Evolutionary conservation across 2,888 invertebrate species (phyloP).

Genomic region (Rotaria sp.): DNA sequence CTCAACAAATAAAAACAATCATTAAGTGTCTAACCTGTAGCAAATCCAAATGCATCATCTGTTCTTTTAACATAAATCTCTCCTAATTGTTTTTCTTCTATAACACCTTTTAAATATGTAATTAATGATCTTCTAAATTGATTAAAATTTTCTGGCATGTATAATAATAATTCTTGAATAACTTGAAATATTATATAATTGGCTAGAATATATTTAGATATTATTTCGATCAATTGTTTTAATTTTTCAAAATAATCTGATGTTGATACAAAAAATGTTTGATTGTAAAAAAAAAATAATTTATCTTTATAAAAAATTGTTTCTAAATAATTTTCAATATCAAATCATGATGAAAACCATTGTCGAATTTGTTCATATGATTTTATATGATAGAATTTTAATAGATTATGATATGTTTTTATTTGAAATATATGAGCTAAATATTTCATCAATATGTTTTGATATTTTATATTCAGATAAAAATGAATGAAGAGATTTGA

Average conservation of each 20-base stretch:
- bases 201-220: slow-evolving; percentile 42
- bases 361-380: not conserved
- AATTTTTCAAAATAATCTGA: slow-evolving; percentile 46
- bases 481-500: not conserved
- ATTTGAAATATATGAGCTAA: not conserved
- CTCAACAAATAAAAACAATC: not conserved
- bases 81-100: slow-evolving; percentile 44
- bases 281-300: slow-evolving; percentile 22
- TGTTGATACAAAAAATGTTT: slow-evolving; percentile 44
- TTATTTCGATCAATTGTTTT: slow-evolving; percentile 43
- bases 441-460: not conserved
- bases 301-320: not conserved
- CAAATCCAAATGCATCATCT: slow-evolving; percentile 45
- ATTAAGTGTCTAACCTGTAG: slow-evolving; percentile 43
- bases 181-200: slow-evolving; percentile 47
- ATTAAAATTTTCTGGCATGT: slow-evolving; percentile 44
- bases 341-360: not conserved
- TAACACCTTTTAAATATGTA: slow-evolving; percentile 44
- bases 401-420: not conserved
- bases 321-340: not conserved
- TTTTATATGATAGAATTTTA: not conserved
- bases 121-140: slow-evolving; percentile 44
- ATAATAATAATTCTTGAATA: slow-evolving; percentile 43
- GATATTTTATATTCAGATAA: not conserved
- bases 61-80: slow-evolving; percentile 45